A percentile compares a stretch with the other conserved stretches of the same genome.
Conservation (phyloP, 2,797 vertebrate genomes). For the Sebastes cheni region DNA sequence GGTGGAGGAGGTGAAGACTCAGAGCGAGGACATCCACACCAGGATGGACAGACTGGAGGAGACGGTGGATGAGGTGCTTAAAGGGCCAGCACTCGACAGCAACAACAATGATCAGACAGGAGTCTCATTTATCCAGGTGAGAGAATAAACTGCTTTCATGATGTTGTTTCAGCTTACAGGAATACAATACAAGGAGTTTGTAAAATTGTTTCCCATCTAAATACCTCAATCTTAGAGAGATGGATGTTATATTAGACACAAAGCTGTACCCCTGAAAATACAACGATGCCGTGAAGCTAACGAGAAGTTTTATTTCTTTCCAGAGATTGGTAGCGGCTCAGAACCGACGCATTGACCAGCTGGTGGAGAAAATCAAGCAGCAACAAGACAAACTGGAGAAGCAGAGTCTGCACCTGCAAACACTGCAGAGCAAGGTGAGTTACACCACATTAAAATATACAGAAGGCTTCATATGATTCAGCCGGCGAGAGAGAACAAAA, state of each 20-base stretch:
- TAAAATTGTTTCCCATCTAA: not conserved
- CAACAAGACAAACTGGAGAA: constrained; percentile 95
- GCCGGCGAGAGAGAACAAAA: not conserved
- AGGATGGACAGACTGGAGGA: constrained; percentile 83
- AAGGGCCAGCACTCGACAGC: constrained; percentile 54
- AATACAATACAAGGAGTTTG: not conserved
- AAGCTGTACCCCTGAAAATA: not conserved
- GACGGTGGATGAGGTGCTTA: constrained; percentile 71
- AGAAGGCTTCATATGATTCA: not conserved
- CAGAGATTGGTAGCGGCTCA: constrained; percentile 88
- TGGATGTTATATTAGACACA: not conserved
- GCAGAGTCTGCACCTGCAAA: constrained; percentile 89
- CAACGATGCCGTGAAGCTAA: not conserved
- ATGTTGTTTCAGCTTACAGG: not conserved
- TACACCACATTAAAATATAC: not conserved
- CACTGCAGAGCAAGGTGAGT: constrained; percentile 89
- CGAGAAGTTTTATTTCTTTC: not conserved
- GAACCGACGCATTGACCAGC: constrained; percentile 87
- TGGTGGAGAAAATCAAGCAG: constrained; percentile 90
- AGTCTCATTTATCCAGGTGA: constrained; percentile 85
- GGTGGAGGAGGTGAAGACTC: constrained; percentile 74
- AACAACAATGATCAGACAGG: constrained; percentile 72
- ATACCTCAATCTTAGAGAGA: not conserved
- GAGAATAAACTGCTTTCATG: not conserved
- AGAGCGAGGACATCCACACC: constrained; percentile 69